phyloP scores from a whole-genome alignment of 2,797 vertebrate genomes.

The Chelon auratus region DNA sequence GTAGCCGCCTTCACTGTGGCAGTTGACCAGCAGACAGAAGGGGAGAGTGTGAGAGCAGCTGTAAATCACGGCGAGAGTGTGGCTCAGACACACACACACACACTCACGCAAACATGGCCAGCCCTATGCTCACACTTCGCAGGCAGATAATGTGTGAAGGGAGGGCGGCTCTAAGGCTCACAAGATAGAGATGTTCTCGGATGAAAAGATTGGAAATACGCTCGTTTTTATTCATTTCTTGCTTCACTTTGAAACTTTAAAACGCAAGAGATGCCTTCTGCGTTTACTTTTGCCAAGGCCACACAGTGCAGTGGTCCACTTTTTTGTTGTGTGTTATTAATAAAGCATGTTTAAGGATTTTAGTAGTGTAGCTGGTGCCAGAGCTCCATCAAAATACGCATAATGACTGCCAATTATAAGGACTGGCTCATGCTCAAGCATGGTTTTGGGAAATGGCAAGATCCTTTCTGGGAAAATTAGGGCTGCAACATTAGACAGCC shows the following conservation, averaged over 20 bases:
- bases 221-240: slow-evolving; percentile 12
- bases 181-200: slow-evolving; percentile 57
- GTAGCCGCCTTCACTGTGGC: slow-evolving; percentile 77
- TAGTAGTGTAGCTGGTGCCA: background rate
- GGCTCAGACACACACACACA: slow-evolving; percentile 63
- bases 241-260: slow-evolving; percentile 12
- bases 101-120: slow-evolving; percentile 37
- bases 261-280: background rate
- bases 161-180: slow-evolving; percentile 59
- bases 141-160: slow-evolving; percentile 65
- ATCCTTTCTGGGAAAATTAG: background rate
- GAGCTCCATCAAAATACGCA: slow-evolving; percentile 1
- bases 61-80: slow-evolving; percentile 83
- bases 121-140: slow-evolving; percentile 55
- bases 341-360: background rate
- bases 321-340: background rate
- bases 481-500: background rate
- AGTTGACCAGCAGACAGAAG: slow-evolving; percentile 79
- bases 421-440: background rate
- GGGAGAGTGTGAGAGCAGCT: slow-evolving; percentile 69
- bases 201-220: slow-evolving; percentile 18
- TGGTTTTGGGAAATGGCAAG: background rate
- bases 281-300: background rate
- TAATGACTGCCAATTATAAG: background rate
- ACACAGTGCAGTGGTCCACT: background rate